Conservation (phyloP, 2,888 invertebrate species). For the Stenodera caucasica region DNA sequence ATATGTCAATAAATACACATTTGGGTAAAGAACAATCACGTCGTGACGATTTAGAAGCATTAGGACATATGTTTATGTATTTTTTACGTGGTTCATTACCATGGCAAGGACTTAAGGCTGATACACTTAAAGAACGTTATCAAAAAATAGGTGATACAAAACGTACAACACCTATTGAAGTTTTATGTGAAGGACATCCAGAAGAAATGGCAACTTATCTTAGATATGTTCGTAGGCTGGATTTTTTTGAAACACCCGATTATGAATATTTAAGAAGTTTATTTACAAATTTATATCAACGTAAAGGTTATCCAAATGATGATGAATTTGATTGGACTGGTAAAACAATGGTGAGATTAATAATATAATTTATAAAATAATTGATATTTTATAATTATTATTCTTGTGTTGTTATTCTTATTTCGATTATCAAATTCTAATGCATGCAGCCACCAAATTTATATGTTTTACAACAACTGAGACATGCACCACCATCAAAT, state of each 20-base stretch:
- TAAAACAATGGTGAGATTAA: slow-evolving; percentile 59
- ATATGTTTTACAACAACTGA: slow-evolving; percentile 76
- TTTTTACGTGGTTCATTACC: slow-evolving; percentile 99
- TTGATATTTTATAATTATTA: slow-evolving; percentile 38
- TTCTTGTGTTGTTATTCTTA: slow-evolving; percentile 29
- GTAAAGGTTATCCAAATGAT: slow-evolving; percentile 84
- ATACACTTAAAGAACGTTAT: slow-evolving; percentile 98
- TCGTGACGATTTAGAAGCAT: slow-evolving; percentile 97
- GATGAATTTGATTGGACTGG: slow-evolving; percentile 96
- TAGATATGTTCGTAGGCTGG: slow-evolving; percentile 93
- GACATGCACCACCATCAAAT: slow-evolving; percentile 86
- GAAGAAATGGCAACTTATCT: slow-evolving; percentile 98
- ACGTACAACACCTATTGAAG: slow-evolving; percentile 97
- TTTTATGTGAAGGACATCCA: slow-evolving; percentile 81
- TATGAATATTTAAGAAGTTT: slow-evolving; percentile 97
- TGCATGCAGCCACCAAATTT: slow-evolving; percentile 75
- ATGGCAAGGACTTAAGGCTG: slow-evolving; percentile 99
- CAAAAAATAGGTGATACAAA: slow-evolving; percentile 99
- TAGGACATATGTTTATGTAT: slow-evolving; percentile 99
- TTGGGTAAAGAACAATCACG: slow-evolving; percentile 99
- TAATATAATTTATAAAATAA: slow-evolving; percentile 8
- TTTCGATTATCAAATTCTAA: slow-evolving; percentile 43
- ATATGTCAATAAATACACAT: slow-evolving; percentile 99
- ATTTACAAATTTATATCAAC: slow-evolving; percentile 90
- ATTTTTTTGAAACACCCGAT: slow-evolving; percentile 99